Evolutionary conservation across 2,113 vertebrate genomes (phyloP), one percentile per base, ranked within the genome.

Genomic region (Anthoscopus minutus): DNA sequence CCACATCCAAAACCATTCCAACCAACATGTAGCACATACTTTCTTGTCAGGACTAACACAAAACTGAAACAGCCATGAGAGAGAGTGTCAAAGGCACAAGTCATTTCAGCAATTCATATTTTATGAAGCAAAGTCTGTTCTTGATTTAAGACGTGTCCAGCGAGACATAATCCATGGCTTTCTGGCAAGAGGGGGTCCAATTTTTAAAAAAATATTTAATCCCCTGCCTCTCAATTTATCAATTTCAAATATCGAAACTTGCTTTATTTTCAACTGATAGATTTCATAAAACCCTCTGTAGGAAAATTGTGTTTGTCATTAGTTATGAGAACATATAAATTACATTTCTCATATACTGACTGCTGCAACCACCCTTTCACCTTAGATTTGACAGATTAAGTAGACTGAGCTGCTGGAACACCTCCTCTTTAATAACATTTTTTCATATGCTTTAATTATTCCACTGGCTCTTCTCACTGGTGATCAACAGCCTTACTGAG

Each of bases 401-500:
- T 47, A 85, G 70, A 87, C 2, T 70, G 66, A 86, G 50, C 71
- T 94, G 54, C 42, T 82, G 71, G 50, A 93, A 86, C 16, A 70
- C n/a, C 89, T 89, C 5, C 28, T 47, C 67, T 92, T 80, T 66
- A 88, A 87, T 79, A 91, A 53, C 23, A 28, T 33, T 72, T 95
- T 93, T 93, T 84, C 37, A 31, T 53, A 42, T 40, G 66, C 54
- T 93, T 93, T 88, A 93, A 93, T 86, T 93, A 93, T 96, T 88
- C 67, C 60, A 40, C 58, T 90, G 62, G n/a, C 72, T 93, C 10
- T 86, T 91, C 69, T 89, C 37, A 44, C 22, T 25, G 18, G 61
- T 84, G 76, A 91, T 92, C 88, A 93, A 93, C 81, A 85, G 19
- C 33, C 23, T 61, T 78, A 37, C 47, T 81, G 65, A 89, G 84